Conservation (phyloP, 2,888 invertebrate species). For the Brachypalpus laphriformis region DNA sequence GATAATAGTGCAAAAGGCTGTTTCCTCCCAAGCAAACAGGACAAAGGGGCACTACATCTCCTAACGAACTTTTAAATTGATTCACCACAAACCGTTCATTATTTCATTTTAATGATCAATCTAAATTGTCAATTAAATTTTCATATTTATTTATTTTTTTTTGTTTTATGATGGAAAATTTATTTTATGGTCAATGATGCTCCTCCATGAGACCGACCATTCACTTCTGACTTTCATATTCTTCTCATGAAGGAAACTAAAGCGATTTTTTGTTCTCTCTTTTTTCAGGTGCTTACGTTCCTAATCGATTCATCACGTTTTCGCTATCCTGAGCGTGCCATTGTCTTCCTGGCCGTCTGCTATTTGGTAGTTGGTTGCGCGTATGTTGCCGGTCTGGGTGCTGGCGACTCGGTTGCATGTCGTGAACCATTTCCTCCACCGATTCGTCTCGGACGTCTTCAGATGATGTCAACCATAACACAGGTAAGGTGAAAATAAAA, state of each 20-base stretch:
- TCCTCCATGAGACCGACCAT: conserved; percentile 23
- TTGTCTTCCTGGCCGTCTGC: conserved; percentile 97
- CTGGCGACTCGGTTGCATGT: conserved; percentile 92
- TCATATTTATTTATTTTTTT: conserved; percentile 59
- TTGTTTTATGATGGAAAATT: conserved; percentile 11
- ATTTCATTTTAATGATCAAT: conserved; percentile 64
- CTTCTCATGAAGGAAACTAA: conserved; percentile 5
- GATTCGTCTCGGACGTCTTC: conserved; percentile 87
- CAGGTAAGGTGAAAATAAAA: conserved; percentile 89
- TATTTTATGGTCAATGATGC: conserved; percentile 46
- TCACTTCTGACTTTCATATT: conserved; percentile 25
- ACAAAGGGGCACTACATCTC: not conserved
- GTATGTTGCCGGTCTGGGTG: conserved; percentile 93
- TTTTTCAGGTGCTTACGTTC: conserved; percentile 90
- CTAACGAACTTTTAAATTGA: conserved; percentile 8
- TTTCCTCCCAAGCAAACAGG: not conserved
- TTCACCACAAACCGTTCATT: conserved; percentile 30
- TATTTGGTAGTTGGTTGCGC: conserved; percentile 97
- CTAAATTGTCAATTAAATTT: conserved; percentile 72
- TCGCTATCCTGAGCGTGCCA: conserved; percentile 98
- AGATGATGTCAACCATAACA: conserved; percentile 92
- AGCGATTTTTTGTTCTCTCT: conserved; percentile 46
- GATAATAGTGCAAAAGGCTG: not conserved
- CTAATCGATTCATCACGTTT: conserved; percentile 97
- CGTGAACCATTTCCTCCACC: conserved; percentile 91